Evolutionary conservation across 2,888 invertebrate species (phyloP), one percentile per base, ranked within the genome.

Genomic region (Pelosia muscerda): DNA sequence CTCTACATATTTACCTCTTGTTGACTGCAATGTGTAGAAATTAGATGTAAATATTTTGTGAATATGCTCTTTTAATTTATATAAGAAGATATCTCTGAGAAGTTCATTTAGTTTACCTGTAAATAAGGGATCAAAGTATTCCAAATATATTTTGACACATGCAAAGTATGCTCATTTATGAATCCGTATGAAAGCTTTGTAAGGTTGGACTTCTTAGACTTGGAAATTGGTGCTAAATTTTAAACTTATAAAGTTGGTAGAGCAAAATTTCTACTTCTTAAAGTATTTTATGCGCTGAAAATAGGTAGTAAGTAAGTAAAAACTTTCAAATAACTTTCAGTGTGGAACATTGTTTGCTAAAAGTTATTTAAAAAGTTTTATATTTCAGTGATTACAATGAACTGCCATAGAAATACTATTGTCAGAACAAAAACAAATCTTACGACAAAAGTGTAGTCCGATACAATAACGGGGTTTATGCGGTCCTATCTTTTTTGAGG

Each of bases 271-370:
- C n/a, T 49, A n/a, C n/a, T 6, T 8, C 38, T n/a, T 49, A 2
- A 49, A 49, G 15, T 49, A n/a, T 49, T 42, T 49, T 49, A 49
- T 49, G n/a, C 3, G 49, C n/a, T 49, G 19, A 49, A 49, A 49
- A 49, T 49, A 49, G 49, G 49, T 49, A 49, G n/a, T 49, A 49
- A 49, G 49, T 49, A 49, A 49, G n/a, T 49, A 19, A 49, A n/a
- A 49, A 49, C n/a, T n/a, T 49, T 19, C 2, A n/a, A 49, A n/a
- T 42, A 42, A 19, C 1, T 42, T 42, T 42, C 1, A n/a, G 42
- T 8, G 9, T 2, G n/a, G n/a, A 49, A 49, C n/a, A n/a, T n/a
- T 49, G 49, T 49, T 49, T n/a, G 49, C 49, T 49, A 49, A 49
- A 42, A 49, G 49, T n/a, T 49, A 49, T 49, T 49, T 49, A 4